Evolutionary conservation across 2,113 vertebrate species (phyloP).

Genomic region (Tachuris rubrigastra): DNA sequence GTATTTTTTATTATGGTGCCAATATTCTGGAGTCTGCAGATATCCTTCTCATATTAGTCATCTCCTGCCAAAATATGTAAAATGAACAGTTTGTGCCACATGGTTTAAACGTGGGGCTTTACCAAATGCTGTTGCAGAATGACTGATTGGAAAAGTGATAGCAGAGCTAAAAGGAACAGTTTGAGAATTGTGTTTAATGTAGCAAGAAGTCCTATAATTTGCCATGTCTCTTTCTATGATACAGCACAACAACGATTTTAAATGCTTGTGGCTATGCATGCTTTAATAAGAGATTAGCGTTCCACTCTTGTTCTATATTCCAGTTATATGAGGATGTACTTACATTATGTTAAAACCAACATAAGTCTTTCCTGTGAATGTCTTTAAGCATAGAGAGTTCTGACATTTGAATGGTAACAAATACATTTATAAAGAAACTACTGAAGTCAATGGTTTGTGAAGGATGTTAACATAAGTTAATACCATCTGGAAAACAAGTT

Average conservation of each 20-base stretch:
- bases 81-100: not conserved
- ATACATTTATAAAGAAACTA: not conserved
- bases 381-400: not conserved
- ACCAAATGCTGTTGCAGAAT: not conserved
- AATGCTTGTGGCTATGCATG: not conserved
- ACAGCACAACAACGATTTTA: not conserved
- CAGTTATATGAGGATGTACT: not conserved
- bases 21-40: not conserved
- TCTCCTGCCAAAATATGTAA: not conserved
- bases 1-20: not conserved
- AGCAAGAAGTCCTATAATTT: not conserved
- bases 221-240: not conserved
- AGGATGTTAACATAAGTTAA: not conserved
- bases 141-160: not conserved
- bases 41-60: not conserved
- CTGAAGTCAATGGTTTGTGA: not conserved
- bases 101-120: not conserved
- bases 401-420: not conserved
- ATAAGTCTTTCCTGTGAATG: not conserved
- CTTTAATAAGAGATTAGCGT: not conserved
- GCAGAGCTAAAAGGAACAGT: not conserved
- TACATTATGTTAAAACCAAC: not conserved
- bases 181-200: not conserved
- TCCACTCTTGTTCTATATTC: not conserved
- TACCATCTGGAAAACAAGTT: not conserved